Evolutionary conservation across 2,888 invertebrate genomes (phyloP).

Genomic region (Drosophila birchii): DNA sequence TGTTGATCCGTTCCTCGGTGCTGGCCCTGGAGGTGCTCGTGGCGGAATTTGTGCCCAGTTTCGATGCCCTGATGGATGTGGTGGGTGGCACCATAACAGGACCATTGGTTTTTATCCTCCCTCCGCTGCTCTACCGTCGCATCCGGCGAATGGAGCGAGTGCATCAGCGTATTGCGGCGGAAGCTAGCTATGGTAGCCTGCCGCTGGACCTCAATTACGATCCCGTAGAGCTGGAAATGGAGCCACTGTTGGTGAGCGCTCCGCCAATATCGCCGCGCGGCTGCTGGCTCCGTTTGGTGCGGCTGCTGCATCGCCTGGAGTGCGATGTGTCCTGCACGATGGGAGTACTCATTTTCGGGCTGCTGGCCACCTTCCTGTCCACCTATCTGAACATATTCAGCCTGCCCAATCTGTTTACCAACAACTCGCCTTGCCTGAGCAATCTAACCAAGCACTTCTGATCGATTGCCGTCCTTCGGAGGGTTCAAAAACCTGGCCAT

Average conservation of each 20-base stretch:
- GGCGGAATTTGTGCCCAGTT: conserved; percentile 93
- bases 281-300: conserved; percentile 67
- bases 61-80: conserved; percentile 93
- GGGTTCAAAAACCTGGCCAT: conserved; percentile 66
- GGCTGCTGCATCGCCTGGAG: conserved; percentile 70
- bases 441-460: conserved; percentile 84
- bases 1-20: conserved; percentile 89
- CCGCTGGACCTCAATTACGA: conserved; percentile 82
- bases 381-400: conserved; percentile 90
- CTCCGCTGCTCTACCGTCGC: conserved; percentile 92
- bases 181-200: conserved; percentile 82
- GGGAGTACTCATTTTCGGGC: conserved; percentile 87
- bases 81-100: conserved; percentile 94
- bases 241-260: conserved; percentile 48
- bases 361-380: conserved; percentile 88
- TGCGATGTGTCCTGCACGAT: conserved; percentile 86
- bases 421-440: conserved; percentile 90
- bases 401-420: conserved; percentile 88
- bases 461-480: conserved; percentile 58
- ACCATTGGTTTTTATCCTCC: conserved; percentile 93
- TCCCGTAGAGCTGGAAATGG: conserved; percentile 71
- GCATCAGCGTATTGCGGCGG: conserved; percentile 81
- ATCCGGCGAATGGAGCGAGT: conserved; percentile 86
- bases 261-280: conserved; percentile 49
- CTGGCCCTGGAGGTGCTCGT: conserved; percentile 90